Evolutionary conservation across 35 echinoderm and acorn worm genomes (phyloP), one percentile per base, ranked within the genome.

Genomic region (Ophiothrix spiculata): DNA sequence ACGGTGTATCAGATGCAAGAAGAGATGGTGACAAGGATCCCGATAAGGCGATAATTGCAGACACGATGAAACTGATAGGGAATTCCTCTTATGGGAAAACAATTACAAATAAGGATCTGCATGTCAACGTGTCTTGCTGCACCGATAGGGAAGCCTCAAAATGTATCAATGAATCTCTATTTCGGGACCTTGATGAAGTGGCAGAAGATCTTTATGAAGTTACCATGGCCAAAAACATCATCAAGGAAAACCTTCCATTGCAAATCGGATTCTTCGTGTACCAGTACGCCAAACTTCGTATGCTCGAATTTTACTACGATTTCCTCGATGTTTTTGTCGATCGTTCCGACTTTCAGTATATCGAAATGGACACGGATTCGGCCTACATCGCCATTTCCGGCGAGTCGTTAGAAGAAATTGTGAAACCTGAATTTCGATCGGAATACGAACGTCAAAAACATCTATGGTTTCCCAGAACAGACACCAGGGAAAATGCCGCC

Each of bases 331-430:
- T 79, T 39, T 93, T 56, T 77, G 75, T 88, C 16, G 79, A 93
- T 37, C 74, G 32, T 0, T 82, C 80, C 0, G 79, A 93, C 45
- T 93, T 93, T 56, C 86, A 93, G 39, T 82, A 83, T 46, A 88
- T 86, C 39, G 73, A 93, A 39, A 88, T 93, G 88, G 92, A 90
- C 56, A 94, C 92, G 13, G 92, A 94, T 37, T 90, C 88, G 11
- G 83, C 88, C 28, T 94, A 94, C 54, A 90, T 90, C 32, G 83
- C 92, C 46, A 91, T 94, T 41, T 41, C 88, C 0, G 81, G 40
- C 0, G 35, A 85, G 10, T 45, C 39, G 1, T 40, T 93, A 23
- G 92, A 90, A 15, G 16, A 79, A 10, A 56, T 94, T 16, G 87
- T 94, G 56, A 94, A 86, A 90, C 84, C 88, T 32, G 32, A 76